A percentile compares a stretch with the other conserved stretches of the same genome.
Conservation (phyloP, 2,888 invertebrate species). For the Ormyrus nitidulus region DNA sequence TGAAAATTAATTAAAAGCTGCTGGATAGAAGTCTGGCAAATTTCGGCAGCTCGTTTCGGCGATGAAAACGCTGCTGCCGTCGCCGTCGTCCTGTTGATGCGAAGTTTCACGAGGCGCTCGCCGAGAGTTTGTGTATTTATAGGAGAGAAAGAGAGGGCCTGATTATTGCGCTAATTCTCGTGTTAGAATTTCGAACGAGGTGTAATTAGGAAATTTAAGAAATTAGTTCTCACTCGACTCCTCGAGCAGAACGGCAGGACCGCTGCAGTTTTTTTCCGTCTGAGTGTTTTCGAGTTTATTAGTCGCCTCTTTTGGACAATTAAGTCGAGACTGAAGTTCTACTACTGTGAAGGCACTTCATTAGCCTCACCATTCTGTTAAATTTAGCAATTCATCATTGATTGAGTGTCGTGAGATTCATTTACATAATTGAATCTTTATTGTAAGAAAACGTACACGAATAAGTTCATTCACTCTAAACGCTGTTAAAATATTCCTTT, state of each 20-base stretch:
- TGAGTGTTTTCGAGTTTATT: constrained; percentile 26
- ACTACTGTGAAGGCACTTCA: background rate
- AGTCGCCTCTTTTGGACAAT: constrained; percentile 31
- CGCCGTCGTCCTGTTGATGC: background rate
- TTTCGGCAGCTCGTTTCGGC: constrained; percentile 23
- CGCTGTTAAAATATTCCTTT: too few relatives aligned
- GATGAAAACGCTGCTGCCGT: background rate
- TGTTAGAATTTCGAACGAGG: constrained; percentile 30
- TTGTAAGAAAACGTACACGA: too few relatives aligned
- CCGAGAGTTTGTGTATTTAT: background rate
- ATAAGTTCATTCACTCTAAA: too few relatives aligned
- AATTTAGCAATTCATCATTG: background rate
- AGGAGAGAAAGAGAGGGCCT: background rate
- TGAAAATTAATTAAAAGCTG: constrained; percentile 39
- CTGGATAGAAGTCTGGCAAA: constrained; percentile 17
- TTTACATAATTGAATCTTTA: too few relatives aligned
- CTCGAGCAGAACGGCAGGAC: background rate
- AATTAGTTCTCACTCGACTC: constrained; percentile 28
- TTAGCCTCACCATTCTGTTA: background rate
- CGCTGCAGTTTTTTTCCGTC: constrained; percentile 18
- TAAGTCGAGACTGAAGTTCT: constrained; percentile 7
- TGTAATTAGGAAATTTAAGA: constrained; percentile 49
- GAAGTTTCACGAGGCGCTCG: constrained; percentile 2
- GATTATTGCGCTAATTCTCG: constrained; percentile 24
- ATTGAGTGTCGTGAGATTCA: background rate